Evolutionary conservation across 2,113 vertebrate species (phyloP).

Genomic region (Peromyscus leucopus): DNA sequence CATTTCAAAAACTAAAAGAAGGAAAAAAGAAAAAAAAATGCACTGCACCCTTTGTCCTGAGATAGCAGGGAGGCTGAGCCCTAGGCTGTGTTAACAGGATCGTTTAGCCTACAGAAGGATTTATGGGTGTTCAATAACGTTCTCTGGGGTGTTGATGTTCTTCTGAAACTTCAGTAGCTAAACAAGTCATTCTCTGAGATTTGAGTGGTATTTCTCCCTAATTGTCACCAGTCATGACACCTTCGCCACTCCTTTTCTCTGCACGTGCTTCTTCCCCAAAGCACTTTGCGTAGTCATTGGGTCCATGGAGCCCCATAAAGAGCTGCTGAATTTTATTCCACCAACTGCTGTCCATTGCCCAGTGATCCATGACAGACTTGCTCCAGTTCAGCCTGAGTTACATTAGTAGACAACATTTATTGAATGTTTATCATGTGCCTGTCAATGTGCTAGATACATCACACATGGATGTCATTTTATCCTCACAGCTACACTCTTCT

Average conservation of each 20-base stretch:
- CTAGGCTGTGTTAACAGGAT: background rate
- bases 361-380: background rate
- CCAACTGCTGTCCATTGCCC: background rate
- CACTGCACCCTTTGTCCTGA: background rate
- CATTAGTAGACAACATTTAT: background rate
- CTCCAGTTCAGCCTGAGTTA: background rate
- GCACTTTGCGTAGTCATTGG: background rate
- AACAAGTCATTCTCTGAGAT: conserved; percentile 38
- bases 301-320: background rate
- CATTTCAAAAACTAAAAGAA: background rate
- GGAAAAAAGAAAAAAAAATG: background rate
- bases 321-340: background rate
- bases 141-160: background rate
- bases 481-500: background rate
- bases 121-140: background rate
- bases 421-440: background rate
- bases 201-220: background rate
- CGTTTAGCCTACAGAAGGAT: conserved; percentile 3
- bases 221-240: background rate
- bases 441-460: background rate
- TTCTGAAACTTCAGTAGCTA: background rate
- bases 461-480: background rate
- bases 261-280: background rate
- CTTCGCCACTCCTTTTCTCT: background rate
- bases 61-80: background rate